Percentiles rank a stretch among this genome's conserved stretches.
These are phyloP conservation scores for Agraylea sexmaculata DNA, from an alignment of 1,140 invertebrate genomes.

Conservation along the genomic window DNA sequence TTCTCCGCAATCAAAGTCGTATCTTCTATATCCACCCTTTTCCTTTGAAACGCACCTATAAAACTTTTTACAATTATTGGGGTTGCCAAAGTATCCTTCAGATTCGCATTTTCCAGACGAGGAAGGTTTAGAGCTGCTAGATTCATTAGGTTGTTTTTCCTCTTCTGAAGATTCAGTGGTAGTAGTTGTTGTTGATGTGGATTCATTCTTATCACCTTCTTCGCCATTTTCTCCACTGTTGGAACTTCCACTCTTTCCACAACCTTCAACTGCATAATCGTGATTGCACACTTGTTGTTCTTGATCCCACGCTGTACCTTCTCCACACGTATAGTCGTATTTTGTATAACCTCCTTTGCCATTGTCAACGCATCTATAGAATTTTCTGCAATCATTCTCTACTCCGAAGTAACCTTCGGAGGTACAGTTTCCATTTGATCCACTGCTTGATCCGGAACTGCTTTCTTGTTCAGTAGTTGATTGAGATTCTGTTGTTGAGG, in stretches of 20 bases:
- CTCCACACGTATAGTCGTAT: conserved; percentile 52
- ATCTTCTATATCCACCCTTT: conserved; percentile 42
- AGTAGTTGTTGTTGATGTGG: conserved; percentile 17
- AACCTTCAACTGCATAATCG: conserved; percentile 25
- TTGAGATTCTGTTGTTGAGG: conserved; percentile 18
- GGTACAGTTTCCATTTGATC: conserved; percentile 17
- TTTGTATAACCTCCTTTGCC: conserved; percentile 42
- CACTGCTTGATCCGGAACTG: conserved; percentile 7
- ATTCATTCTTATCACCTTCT: conserved; percentile 6
- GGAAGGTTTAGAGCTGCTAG: conserved; percentile 2
- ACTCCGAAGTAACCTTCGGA: conserved; percentile 46
- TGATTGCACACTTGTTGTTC: conserved; percentile 47
- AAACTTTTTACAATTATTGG: conserved; percentile 54
- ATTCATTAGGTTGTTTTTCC: conserved; percentile 1
- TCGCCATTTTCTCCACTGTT: conserved; percentile 6
- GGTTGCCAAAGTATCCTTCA: conserved; percentile 54
- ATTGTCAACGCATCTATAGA: conserved; percentile 54
- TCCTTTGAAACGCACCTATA: conserved; percentile 59
- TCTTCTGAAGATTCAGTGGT: conserved; percentile 18
- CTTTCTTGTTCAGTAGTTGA: conserved; percentile 10
- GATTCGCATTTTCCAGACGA: conserved; percentile 26
- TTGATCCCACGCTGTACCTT: conserved; percentile 54
- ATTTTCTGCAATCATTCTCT: conserved; percentile 48
- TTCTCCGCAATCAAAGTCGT: conserved; percentile 46
- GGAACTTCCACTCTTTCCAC: conserved; percentile 19